Percentiles rank a stretch among this genome's conserved stretches.
Conservation (phyloP, 1,140 invertebrate species). For the Eurytemora carolleeae region DNA sequence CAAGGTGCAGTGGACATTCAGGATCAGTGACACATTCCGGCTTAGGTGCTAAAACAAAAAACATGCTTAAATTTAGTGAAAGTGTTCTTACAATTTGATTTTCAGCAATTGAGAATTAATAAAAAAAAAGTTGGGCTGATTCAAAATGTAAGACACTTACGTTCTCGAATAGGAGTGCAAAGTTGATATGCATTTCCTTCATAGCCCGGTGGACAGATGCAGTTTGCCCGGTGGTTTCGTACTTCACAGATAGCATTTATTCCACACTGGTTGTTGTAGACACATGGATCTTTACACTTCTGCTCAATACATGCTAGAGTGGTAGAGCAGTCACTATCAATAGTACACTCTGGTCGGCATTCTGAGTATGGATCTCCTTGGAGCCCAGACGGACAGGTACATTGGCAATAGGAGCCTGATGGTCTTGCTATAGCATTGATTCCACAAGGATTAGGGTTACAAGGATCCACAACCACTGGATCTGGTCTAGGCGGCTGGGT, state of each 20-base stretch:
- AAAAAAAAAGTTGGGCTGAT: no score
- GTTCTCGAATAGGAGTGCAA: conserved; percentile 37
- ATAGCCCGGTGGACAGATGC: conserved; percentile 39
- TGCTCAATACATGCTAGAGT: conserved; percentile 47
- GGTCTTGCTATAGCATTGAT: conserved; percentile 27
- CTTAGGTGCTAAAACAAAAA: conserved; percentile 8
- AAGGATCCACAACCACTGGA: conserved; percentile 33
- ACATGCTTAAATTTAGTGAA: not conserved
- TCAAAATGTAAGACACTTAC: conserved; percentile 19
- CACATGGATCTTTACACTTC: conserved; percentile 40
- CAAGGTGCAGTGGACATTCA: conserved; percentile 18
- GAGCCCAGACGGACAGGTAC: conserved; percentile 14
- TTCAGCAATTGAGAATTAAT: no score
- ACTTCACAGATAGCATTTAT: conserved; percentile 19
- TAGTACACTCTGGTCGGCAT: conserved; percentile 15
- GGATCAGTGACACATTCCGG: conserved; percentile 22
- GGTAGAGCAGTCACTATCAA: conserved; percentile 24
- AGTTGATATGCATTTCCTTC: conserved; percentile 40
- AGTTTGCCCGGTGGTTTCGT: conserved; percentile 32
- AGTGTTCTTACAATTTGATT: no score
- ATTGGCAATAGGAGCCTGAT: conserved; percentile 18
- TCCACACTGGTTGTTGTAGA: conserved; percentile 31
- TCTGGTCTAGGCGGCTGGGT: conserved; percentile 18
- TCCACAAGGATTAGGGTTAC: conserved; percentile 48
- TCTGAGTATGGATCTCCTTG: conserved; percentile 16